phyloP scores from a whole-genome alignment of 2,888 invertebrate species.

The Plutella xylostella region DNA sequence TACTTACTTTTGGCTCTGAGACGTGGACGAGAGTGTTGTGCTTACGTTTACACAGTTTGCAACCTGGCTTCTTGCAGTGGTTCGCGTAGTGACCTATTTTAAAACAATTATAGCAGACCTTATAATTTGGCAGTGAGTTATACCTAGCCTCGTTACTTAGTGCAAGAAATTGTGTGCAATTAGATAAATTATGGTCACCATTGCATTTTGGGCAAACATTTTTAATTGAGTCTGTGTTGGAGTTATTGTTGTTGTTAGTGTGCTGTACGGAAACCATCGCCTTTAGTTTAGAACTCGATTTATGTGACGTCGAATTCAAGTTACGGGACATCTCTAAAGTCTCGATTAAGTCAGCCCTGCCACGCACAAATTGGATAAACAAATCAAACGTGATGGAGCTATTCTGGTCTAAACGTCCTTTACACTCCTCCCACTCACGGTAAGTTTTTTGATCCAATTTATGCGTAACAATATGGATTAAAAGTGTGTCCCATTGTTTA shows the following conservation, averaged over 20 bases:
- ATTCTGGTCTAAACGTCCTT: slow-evolving; percentile 7
- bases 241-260: too few relatives aligned
- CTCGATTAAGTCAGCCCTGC: neutral
- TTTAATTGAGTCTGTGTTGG: neutral
- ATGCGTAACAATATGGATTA: slow-evolving; percentile 7
- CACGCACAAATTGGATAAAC: neutral
- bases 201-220: neutral
- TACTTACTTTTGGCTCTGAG: too few relatives aligned
- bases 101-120: slow-evolving; percentile 10
- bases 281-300: neutral
- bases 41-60: slow-evolving; percentile 8
- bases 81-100: slow-evolving; percentile 7
- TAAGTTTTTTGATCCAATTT: slow-evolving; percentile 8
- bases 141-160: too few relatives aligned
- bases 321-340: neutral
- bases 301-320: neutral
- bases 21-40: slow-evolving; percentile 1
- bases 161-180: neutral
- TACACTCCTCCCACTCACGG: slow-evolving; percentile 11
- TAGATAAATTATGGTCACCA: neutral
- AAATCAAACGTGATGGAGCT: neutral
- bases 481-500: slow-evolving; percentile 6
- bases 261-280: neutral
- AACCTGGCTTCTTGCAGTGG: slow-evolving; percentile 7
- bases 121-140: slow-evolving; percentile 5